phyloP scores from a whole-genome alignment of 2,113 vertebrate genomes.

The Cyprinodon tularosa region DNA sequence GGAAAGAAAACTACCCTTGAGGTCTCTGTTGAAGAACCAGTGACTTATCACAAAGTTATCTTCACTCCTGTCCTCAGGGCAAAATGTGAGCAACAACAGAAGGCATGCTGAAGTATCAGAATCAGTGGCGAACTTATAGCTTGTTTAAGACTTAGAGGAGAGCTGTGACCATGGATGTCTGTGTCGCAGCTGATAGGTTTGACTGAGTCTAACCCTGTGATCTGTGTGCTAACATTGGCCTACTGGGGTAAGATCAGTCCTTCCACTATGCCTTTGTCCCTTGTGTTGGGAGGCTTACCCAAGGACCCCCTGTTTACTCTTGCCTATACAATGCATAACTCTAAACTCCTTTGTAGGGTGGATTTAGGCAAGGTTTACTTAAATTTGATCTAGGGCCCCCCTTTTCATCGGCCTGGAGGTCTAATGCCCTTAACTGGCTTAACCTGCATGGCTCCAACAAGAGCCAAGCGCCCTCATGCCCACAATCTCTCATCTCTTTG shows the following conservation, averaged over 20 bases:
- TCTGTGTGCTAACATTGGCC: conserved; percentile 77
- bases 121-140: conserved; percentile 59
- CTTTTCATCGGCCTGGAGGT: conserved; percentile 89
- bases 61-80: conserved; percentile 50
- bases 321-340: conserved; percentile 82
- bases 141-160: conserved; percentile 69
- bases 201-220: conserved; percentile 78
- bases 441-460: conserved; percentile 78
- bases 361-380: conserved; percentile 88
- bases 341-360: conserved; percentile 84
- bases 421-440: conserved; percentile 88
- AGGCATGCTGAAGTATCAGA: conserved; percentile 57
- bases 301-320: conserved; percentile 82
- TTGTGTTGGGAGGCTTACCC: conserved; percentile 77
- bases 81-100: conserved; percentile 67
- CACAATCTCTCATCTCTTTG: conserved; percentile 59
- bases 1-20: conserved; percentile 44
- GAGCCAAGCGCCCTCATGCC: conserved; percentile 64
- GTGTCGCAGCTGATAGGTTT: conserved; percentile 75
- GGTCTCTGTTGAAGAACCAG: conserved; percentile 39
- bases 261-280: conserved; percentile 69
- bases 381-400: conserved; percentile 83
- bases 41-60: conserved; percentile 60
- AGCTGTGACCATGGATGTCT: conserved; percentile 67
- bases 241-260: conserved; percentile 76